Evolutionary conservation across 2,797 vertebrate genomes (phyloP), one percentile per base, ranked within the genome.

Genomic region (Glyptemys insculpta): DNA sequence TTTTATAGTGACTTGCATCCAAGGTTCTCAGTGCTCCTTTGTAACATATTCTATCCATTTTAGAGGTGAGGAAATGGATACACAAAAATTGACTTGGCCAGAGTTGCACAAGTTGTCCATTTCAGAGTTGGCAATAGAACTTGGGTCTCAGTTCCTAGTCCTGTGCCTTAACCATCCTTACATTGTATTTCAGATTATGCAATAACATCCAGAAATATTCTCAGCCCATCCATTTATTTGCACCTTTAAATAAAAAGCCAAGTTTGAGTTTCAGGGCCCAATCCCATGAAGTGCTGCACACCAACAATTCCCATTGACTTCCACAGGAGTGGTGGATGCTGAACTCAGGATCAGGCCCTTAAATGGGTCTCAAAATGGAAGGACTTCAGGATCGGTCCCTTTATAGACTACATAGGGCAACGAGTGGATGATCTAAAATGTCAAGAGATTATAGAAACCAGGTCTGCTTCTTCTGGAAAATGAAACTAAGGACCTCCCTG

Each of bases 391-490:
- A 27, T 37, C 19, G 49, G 53, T 53, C 34, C 8, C 72, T 37
- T 68, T 52, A 41, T 44, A 47, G 12, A 7, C 5, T 15, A 79
- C 18, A n/a, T 21, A 52, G 19, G 34, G 11, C 50, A 53, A 23
- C n/a, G 34, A 23, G 34, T 34, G 6, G 50, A 31, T 25, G 5
- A 21, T 83, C n/a, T 29, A 5, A 29, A 12, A 12, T 54, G 2
- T 41, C 29, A 2, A 49, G 5, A 2, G 25, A 7, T 37, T 56
- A 18, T 0, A 54, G 14, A 12, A 41, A 83, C 3, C 15, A 65
- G 29, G 44, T n/a, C 21, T 41, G 18, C 19, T 82, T 15, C 72
- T 59, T 84, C 37, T 18, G 37, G 21, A 78, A n/a, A 78, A 84
- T 84, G 41, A n/a, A 62, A 41, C 23, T 31, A 56, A 92, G n/a